A percentile compares a stretch with the other conserved stretches of the same genome.
Evolutionary conservation across 2,888 invertebrate species (phyloP).

Genomic region (Agonopterix arenella): DNA sequence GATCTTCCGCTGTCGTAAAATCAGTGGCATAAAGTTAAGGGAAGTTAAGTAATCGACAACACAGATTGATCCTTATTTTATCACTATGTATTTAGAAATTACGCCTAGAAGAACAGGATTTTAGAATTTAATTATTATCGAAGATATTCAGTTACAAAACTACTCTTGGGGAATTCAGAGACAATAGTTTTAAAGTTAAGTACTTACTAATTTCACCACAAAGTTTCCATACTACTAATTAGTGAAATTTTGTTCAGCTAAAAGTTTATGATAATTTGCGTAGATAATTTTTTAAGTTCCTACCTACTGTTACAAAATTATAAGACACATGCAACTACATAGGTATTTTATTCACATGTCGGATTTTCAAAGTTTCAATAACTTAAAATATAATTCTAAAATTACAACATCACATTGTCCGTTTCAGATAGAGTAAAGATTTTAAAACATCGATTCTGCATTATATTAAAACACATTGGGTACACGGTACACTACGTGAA

Average conservation of each 20-base stretch:
- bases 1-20: too few relatives aligned
- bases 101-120: slow-evolving; percentile 6
- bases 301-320: background rate
- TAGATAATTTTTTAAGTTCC: background rate
- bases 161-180: slow-evolving; percentile 6
- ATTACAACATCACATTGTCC: too few relatives aligned
- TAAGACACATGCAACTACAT: background rate
- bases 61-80: background rate
- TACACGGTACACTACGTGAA: too few relatives aligned
- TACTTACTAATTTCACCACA: background rate
- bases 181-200: slow-evolving; percentile 4
- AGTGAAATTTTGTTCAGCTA: background rate
- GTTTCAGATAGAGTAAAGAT: too few relatives aligned
- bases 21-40: too few relatives aligned
- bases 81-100: slow-evolving; percentile 1
- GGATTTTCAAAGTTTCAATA: too few relatives aligned
- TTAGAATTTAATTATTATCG: slow-evolving; percentile 10
- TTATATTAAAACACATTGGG: too few relatives aligned
- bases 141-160: slow-evolving; percentile 6
- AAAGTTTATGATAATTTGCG: background rate
- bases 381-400: too few relatives aligned
- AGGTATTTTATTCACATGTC: too few relatives aligned
- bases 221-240: background rate
- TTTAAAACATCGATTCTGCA: too few relatives aligned
- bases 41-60: background rate